Evolutionary conservation across 2,797 vertebrate genomes (phyloP), one percentile per base, ranked within the genome.

Genomic region (Halcyon leucocephala): DNA sequence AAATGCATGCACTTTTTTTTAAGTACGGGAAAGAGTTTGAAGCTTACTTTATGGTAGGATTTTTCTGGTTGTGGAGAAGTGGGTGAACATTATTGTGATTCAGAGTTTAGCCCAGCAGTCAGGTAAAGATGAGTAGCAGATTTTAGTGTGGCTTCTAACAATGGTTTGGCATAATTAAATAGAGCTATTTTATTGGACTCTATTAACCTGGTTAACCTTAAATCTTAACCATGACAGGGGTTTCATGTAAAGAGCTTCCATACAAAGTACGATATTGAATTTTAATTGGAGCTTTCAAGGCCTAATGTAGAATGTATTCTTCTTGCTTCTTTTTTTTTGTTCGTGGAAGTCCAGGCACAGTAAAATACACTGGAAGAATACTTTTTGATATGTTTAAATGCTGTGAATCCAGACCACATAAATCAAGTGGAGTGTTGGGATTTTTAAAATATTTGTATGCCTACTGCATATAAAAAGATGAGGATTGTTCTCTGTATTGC

Each of bases 191-290:
- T 92, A 90, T 96, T 97, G 96, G 82, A 81, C 66, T 97, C 89
- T 95, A 52, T 97, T 98, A 97, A 97, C 96, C 93, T 96, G 93
- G 78, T 96, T 97, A 97, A 97, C 96, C 96, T 95, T 94, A 97
- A 96, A 91, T 92, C 93, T 96, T 95, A 96, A 91, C 89, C 82
- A n/a, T 95, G 96, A 95, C 91, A 89, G 87, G 44, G 65, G 88
- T 97, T 97, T 97, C 78, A 49, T 91, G 89, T 97, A 94, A 95
- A 95, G 73, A 97, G 65, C 74, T 64, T 89, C 92, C 73, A 82
- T 91, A 87, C 46, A 29, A 86, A 96, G 74, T 93, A 73, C 49
- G 78, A 73, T 94, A 95, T 72, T 97, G 97, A 96, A 96, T 97
- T 97, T 97, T 98, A 97, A 97, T 97, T 96, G 96, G 93, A 88